Percentiles rank a stretch among this genome's conserved stretches.
Evolutionary conservation across 2,113 vertebrate genomes (phyloP).

Genomic region (Anser cygnoides): DNA sequence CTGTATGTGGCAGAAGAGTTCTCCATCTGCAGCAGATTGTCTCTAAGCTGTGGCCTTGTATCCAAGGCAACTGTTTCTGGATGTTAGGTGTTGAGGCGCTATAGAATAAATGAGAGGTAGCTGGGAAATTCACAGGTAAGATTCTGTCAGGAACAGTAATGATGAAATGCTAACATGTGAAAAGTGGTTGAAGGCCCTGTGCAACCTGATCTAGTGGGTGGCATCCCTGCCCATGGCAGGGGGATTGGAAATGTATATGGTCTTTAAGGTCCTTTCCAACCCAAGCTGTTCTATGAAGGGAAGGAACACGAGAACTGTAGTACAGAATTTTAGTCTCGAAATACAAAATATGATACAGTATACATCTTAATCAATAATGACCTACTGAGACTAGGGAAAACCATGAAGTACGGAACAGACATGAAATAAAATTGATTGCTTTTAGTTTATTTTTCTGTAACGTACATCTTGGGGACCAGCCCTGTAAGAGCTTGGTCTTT

Average conservation of each 20-base stretch:
- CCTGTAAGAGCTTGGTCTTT: neutral
- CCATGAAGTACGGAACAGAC: neutral
- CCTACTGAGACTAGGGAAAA: neutral
- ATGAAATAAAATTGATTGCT: neutral
- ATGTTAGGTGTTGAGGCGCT: constrained; percentile 4
- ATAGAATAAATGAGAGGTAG: constrained; percentile 1
- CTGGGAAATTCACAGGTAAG: neutral
- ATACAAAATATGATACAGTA: neutral
- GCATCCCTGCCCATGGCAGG: no score
- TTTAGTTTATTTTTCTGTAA: neutral
- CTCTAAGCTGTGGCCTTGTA: constrained; percentile 44
- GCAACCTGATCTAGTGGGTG: no score
- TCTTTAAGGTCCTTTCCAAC: no score
- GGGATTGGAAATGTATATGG: no score
- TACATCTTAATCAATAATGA: neutral
- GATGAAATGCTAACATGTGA: neutral
- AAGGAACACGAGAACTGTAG: neutral
- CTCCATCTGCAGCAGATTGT: neutral
- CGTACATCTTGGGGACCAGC: neutral
- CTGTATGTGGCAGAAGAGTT: neutral
- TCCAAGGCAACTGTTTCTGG: constrained; percentile 54
- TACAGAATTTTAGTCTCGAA: neutral
- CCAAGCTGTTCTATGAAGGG: no score
- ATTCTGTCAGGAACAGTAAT: neutral
- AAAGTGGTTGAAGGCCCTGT: neutral